Evolutionary conservation across 1,140 invertebrate genomes (phyloP), one percentile per base, ranked within the genome.

Genomic region (Heliconius eleuchia): DNA sequence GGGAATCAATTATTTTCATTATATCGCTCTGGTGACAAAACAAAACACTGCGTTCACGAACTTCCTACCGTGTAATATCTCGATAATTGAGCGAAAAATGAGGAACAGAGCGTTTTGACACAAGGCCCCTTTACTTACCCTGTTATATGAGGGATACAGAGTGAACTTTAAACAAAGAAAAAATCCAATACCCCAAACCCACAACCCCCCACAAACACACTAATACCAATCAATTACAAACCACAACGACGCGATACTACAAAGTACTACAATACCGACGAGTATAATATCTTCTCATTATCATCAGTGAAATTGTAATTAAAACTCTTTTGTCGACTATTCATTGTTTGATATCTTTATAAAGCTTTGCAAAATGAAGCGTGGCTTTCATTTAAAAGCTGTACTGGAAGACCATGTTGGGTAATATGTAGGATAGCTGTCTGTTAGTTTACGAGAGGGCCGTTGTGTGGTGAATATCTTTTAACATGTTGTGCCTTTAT

Each of bases 261-360:
- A 66, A 30, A 66, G 19, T 57, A 57, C 19, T 57, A 57, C 7
- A n/a, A n/a, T n/a, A 66, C n/a, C 9, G 23, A 34, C 34, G 34
- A 34, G 34, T 34, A 57, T 57, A 57, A 57, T 57, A 57, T 23
- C 27, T 27, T 16, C 60, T 66, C 60, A 66, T 66, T 66, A 66
- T 13, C 30, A 66, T 66, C 60, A 66, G 60, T 66, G 23, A 66
- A 27, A 66, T 66, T 30, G 27, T 66, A 66, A 66, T 66, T 66
- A 66, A 66, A 66, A 30, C 60, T 66, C 60, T 66, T 66, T 30
- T 66, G 60, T 66, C 60, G 60, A 66, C 60, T 66, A 30, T 66
- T 66, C 60, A 66, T 66, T 66, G 60, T 66, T 66, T 66, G 60
- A 66, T 66, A 66, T 66, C 60, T 66, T 66, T 66, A 66, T 66